Conservation (phyloP, 2,888 invertebrate genomes). For the Chaetoderma sp. region DNA sequence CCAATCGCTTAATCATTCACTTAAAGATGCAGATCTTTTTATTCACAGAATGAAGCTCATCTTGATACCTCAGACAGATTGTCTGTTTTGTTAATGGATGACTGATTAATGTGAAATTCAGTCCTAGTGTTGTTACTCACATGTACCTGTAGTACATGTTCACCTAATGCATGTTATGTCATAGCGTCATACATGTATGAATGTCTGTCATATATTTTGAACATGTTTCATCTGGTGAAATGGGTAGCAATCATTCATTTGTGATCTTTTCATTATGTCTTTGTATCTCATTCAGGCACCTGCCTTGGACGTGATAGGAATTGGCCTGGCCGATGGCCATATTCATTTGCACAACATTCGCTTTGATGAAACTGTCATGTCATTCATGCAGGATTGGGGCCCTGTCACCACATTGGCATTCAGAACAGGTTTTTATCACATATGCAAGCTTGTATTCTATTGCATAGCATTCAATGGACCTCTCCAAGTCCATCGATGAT, state of each 20-base stretch:
- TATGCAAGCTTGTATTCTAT: too few relatives aligned
- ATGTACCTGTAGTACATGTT: too few relatives aligned
- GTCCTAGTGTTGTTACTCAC: too few relatives aligned
- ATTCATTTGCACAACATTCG: constrained; percentile 90
- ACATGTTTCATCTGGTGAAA: too few relatives aligned
- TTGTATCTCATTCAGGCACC: constrained; percentile 77
- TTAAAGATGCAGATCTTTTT: too few relatives aligned
- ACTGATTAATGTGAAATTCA: too few relatives aligned
- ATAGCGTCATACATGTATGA: neutral
- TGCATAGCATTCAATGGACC: too few relatives aligned
- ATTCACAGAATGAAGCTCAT: too few relatives aligned
- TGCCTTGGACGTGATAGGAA: constrained; percentile 90
- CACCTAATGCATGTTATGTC: neutral
- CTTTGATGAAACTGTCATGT: constrained; percentile 84
- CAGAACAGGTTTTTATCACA: constrained; percentile 77
- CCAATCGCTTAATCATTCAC: too few relatives aligned
- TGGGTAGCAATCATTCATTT: neutral
- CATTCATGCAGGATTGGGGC: constrained; percentile 93
- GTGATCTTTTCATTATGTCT: constrained; percentile 2
- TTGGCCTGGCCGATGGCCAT: constrained; percentile 85
- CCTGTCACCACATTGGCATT: constrained; percentile 86
- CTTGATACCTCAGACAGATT: too few relatives aligned
- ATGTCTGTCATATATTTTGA: neutral
- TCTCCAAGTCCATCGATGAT: too few relatives aligned
- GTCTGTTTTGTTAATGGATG: too few relatives aligned